Base-by-base conservation (phyloP, 1,140 invertebrate genomes). In the Micrasema longulum region DNA sequence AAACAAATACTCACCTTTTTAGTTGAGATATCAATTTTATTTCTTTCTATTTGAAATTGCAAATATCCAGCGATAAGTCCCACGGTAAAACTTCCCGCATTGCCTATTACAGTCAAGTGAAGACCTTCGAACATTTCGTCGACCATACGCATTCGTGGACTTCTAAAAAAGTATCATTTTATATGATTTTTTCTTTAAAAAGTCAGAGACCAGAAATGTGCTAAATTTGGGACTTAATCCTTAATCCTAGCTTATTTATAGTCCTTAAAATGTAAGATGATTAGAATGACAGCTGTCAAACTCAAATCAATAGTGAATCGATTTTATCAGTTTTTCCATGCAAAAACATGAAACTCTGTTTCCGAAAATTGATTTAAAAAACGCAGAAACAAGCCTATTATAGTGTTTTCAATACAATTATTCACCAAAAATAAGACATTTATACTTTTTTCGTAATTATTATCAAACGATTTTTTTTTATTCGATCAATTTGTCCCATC, bases 41-140 rank as follows among this genome's bases (percentile, higher is more conserved):
- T 52, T 23, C 12, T 52, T 52, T 52, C 20, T 20, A 52, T 52
- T 11, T 11, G 12, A 52, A 20, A 52, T 11, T 52, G 48, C 1
- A 52, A 1, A 12, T 23, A 52, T 52, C 48, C 48, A 0, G 16
- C 48, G 20, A 52, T 11, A 3, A 52, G 6, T 52, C 48, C 48
- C 5, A 52, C 20, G 12, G 20, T 10, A 18, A 4, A 23, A 11
- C 48, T 20, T 12, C 16, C 14, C 18, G 3, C 12, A 52, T 52
- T 52, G 6, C 48, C 48, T 23, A 20, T 14, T 5, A 52, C 18
- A 10, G 48, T 20, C 3, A 52, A 5, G 23, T 52, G 20, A 20
- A 52, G 2, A 12, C 23, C 20, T 45, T 52, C 12, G 23, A 52
- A 52, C 20, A 20, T 52, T 5, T 52, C 16, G 20, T 52, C 20